phyloP scores from a whole-genome alignment of 2,797 vertebrate species.

The Poecile montanus region DNA sequence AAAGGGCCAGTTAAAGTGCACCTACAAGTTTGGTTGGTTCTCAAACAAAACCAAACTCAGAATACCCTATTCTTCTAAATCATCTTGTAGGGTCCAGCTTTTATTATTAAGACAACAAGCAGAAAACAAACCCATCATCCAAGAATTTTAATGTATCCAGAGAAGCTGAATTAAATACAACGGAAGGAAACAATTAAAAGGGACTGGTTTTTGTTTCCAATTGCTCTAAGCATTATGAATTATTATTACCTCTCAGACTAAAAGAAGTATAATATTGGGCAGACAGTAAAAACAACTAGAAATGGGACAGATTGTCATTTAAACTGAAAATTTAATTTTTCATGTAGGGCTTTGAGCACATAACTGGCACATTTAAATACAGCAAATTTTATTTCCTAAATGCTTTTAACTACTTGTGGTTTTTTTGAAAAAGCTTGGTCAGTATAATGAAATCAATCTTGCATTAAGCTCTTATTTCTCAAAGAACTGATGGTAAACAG shows the following conservation, averaged over 20 bases:
- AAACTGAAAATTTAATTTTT: conserved; percentile 53
- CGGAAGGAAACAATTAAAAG: conserved; percentile 73
- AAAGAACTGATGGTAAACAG: conserved; percentile 39
- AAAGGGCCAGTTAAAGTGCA: background rate
- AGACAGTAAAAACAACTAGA: conserved; percentile 41
- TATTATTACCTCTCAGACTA: conserved; percentile 47
- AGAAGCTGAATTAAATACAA: conserved; percentile 62
- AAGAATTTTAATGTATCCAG: conserved; percentile 49
- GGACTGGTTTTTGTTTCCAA: conserved; percentile 58
- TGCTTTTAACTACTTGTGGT: conserved; percentile 63
- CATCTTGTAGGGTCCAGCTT: conserved; percentile 30
- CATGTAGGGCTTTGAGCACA: conserved; percentile 16
- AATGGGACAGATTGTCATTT: conserved; percentile 16
- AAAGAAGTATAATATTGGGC: conserved; percentile 14
- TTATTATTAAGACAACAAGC: conserved; percentile 36
- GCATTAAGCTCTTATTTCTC: conserved; percentile 62
- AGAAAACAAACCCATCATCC: conserved; percentile 55
- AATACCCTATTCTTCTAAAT: background rate
- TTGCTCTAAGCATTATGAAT: conserved; percentile 51
- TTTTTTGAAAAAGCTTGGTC: conserved; percentile 51
- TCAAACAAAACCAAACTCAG: background rate
- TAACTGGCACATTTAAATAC: conserved; percentile 52
- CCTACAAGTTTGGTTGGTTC: background rate
- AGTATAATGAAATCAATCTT: conserved; percentile 65
- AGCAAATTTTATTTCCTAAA: conserved; percentile 56